phyloP scores from a whole-genome alignment of 2,797 vertebrate genomes.

The Todus mexicanus region DNA sequence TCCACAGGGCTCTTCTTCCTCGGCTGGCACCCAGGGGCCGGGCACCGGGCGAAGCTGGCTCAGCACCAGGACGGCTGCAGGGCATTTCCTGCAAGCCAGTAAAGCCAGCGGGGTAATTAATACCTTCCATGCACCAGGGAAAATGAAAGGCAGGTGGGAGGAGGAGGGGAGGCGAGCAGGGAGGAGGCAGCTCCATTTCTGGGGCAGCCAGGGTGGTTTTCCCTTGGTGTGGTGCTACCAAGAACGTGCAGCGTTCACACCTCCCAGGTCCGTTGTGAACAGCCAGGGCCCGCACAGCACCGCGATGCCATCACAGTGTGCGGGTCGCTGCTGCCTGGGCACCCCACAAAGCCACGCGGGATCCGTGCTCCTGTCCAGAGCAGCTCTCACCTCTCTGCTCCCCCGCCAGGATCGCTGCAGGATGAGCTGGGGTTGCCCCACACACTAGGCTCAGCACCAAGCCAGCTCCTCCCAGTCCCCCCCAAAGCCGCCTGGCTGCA shows the following conservation, averaged over 20 bases:
- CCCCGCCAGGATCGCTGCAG: background rate
- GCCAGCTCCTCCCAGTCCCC: background rate
- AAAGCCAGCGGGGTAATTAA: conserved; percentile 28
- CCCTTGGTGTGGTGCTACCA: accelerated
- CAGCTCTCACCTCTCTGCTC: background rate
- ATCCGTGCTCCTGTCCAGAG: background rate
- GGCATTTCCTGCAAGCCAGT: conserved; percentile 49
- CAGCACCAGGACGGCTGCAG: background rate
- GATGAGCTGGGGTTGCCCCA: background rate
- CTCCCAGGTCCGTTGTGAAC: background rate
- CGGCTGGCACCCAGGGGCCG: background rate
- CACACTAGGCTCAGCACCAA: background rate
- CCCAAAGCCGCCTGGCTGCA: background rate
- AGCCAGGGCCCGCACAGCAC: background rate
- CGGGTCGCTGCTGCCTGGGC: accelerated
- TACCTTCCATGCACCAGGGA: conserved; percentile 50
- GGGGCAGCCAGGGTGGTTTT: background rate
- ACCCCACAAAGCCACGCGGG: background rate
- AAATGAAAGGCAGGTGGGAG: conserved; percentile 37
- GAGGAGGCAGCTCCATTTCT: background rate
- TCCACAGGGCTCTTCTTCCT: background rate
- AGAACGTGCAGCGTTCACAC: accelerated
- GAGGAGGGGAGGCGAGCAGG: background rate
- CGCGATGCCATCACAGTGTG: accelerated
- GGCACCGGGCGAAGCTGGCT: background rate